Evolutionary conservation across 2,888 invertebrate species (phyloP).

Genomic region (Tetramorium bicarinatum): DNA sequence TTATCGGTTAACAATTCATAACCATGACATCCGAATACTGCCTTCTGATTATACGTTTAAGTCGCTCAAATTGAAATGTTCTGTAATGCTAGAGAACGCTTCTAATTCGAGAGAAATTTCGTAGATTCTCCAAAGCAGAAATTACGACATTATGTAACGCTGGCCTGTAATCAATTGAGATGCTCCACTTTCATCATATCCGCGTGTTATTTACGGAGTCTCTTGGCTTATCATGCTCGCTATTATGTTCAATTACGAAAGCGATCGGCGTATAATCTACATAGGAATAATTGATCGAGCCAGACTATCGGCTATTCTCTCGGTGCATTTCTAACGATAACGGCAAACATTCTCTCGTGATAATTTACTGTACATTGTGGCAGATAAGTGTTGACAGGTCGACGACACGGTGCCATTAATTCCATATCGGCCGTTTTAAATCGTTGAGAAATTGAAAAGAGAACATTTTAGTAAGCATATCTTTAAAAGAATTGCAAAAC

Average conservation of each 20-base stretch:
- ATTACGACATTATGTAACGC: not conserved
- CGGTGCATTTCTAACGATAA: not conserved
- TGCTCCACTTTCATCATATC: not conserved
- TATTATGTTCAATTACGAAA: constrained; percentile 17
- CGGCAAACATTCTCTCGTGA: not conserved
- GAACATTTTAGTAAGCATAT: not conserved
- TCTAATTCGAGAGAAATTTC: constrained; percentile 31
- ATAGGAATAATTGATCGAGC: constrained; percentile 29
- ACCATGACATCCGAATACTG: not conserved
- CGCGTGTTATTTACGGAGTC: not conserved
- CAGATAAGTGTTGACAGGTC: not conserved
- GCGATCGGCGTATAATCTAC: not conserved
- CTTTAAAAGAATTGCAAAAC: not conserved
- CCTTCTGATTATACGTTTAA: not conserved
- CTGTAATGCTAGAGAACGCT: not conserved
- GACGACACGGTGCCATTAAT: not conserved
- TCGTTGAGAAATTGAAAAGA: not conserved
- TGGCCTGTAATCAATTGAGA: constrained; percentile 28
- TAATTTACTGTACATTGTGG: not conserved
- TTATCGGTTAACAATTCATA: not conserved
- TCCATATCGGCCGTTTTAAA: not conserved
- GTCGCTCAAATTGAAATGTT: not conserved
- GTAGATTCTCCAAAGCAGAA: not conserved
- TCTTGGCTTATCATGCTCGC: not conserved
- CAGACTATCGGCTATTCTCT: not conserved